Conservation (phyloP, 2,888 invertebrate species). For the Caenorhabditis doughertyi region DNA sequence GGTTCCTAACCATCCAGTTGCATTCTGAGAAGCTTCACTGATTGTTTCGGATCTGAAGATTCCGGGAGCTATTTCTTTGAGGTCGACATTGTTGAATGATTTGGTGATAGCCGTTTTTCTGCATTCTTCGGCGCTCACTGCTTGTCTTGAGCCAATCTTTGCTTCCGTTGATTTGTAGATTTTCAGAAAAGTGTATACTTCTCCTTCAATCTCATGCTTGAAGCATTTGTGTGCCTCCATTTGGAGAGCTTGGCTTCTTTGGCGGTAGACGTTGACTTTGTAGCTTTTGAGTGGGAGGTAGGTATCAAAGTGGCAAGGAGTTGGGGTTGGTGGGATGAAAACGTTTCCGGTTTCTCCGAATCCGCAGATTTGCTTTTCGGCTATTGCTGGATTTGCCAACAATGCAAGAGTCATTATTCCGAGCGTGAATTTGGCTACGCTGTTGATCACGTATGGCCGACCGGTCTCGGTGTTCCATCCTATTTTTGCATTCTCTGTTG, state of each 20-base stretch:
- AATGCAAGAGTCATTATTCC: no score
- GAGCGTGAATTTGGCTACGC: background rate
- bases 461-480: background rate
- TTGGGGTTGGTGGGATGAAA: no score
- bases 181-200: background rate
- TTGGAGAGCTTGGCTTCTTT: background rate
- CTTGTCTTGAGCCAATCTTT: background rate
- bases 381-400: no score
- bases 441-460: background rate
- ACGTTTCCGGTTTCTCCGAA: no score
- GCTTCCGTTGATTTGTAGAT: background rate
- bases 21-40: background rate
- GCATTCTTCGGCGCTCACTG: background rate
- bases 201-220: background rate
- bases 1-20: background rate
- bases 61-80: background rate
- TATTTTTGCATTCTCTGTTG: background rate
- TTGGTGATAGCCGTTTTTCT: background rate
- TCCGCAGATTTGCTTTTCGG: no score
- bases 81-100: background rate
- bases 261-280: background rate
- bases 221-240: background rate
- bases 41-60: background rate
- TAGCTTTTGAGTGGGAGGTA: no score
- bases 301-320: no score